Evolutionary conservation across 2,113 vertebrate species (phyloP).

Genomic region (Dryoscopus gambensis): DNA sequence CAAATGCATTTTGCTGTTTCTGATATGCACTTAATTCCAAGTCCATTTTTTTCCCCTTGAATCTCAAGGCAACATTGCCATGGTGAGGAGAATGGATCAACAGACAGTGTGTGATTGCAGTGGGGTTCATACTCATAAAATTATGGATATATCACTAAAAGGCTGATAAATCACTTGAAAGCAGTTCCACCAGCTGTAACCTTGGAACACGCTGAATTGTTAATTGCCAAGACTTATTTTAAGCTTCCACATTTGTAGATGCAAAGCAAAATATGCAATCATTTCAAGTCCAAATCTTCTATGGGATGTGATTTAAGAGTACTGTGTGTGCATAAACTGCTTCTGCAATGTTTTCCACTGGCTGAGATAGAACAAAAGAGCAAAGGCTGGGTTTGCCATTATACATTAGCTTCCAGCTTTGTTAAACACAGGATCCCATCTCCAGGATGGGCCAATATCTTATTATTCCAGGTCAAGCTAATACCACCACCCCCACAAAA

Average conservation of each 20-base stretch:
- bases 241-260: background rate
- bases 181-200: background rate
- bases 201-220: background rate
- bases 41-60: background rate
- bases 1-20: background rate
- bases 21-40: background rate
- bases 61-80: background rate
- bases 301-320: background rate
- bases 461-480: background rate
- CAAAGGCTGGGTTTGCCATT: background rate
- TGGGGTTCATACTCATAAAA: background rate
- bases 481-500: background rate
- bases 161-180: conserved; percentile 2
- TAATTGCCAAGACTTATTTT: background rate
- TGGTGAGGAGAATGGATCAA: background rate
- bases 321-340: background rate
- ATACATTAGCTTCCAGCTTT: background rate
- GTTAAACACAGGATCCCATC: background rate
- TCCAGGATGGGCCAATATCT: background rate
- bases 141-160: background rate
- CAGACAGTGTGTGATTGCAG: background rate
- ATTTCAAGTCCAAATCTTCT: background rate
- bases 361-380: background rate
- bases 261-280: background rate
- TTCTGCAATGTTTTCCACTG: background rate